Conservation (phyloP, 2,888 invertebrate genomes). For the Gastracanthus pulcherrimus region DNA sequence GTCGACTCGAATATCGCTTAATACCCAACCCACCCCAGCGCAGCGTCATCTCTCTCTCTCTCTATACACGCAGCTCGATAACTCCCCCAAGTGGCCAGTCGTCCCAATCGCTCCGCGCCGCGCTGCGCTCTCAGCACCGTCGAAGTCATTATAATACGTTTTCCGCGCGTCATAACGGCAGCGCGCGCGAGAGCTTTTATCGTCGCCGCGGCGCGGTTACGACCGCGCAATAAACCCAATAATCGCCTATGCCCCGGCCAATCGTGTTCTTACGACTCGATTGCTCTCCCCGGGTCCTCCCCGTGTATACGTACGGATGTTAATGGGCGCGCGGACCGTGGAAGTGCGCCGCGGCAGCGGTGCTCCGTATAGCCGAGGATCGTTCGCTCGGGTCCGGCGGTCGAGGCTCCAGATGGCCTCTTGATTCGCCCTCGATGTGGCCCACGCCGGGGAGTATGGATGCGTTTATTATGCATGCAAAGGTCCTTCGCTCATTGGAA, state of each 20-base stretch:
- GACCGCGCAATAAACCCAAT: conserved; percentile 38
- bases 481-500: background rate
- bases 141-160: background rate
- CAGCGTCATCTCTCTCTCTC: no score
- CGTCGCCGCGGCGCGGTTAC: conserved; percentile 2
- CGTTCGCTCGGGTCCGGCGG: no score
- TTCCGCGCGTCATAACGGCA: background rate
- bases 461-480: conserved; percentile 6
- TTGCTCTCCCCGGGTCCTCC: no score
- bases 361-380: no score
- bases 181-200: conserved; percentile 11
- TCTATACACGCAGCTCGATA: no score
- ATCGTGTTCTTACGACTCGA: conserved; percentile 29
- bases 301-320: no score
- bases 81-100: no score
- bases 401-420: no score
- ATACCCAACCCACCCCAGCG: no score
- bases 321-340: no score
- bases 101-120: background rate
- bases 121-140: background rate
- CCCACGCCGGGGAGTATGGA: background rate
- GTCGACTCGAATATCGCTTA: conserved; percentile 26
- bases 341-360: no score
- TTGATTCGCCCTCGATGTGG: background rate
- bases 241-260: conserved; percentile 12